Evolutionary conservation across 2,888 invertebrate species (phyloP).

Genomic region (Tuta absoluta): DNA sequence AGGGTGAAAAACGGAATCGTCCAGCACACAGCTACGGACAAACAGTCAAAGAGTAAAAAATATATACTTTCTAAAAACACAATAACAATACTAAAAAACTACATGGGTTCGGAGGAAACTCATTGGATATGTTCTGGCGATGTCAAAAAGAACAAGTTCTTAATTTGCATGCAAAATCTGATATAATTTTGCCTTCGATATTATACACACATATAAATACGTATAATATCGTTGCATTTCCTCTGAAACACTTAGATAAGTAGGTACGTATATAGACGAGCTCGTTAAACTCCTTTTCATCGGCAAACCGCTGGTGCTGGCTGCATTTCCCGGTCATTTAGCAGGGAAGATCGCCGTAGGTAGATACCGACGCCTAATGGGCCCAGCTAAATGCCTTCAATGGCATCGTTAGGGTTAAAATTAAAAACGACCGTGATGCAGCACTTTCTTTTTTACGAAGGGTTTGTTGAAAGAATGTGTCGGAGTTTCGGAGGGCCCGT

Average conservation of each 20-base stretch:
- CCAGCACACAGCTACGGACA: too few relatives aligned
- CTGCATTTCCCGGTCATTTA: constrained; percentile 61
- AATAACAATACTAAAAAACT: too few relatives aligned
- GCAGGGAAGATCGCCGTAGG: constrained; percentile 59
- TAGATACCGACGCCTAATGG: constrained; percentile 73
- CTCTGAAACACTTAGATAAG: background rate
- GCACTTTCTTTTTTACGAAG: constrained; percentile 77
- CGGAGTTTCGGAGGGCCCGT: constrained; percentile 71
- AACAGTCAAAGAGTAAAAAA: background rate
- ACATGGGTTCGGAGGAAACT: too few relatives aligned
- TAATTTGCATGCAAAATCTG: too few relatives aligned
- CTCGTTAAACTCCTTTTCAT: constrained; percentile 15
- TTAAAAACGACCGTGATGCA: constrained; percentile 78
- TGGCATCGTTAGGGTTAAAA: constrained; percentile 77
- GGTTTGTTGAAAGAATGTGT: constrained; percentile 77
- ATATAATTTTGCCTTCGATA: too few relatives aligned
- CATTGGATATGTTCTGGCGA: too few relatives aligned
- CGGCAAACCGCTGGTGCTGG: background rate
- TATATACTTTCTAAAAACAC: too few relatives aligned
- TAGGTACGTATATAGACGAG: background rate
- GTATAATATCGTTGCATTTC: background rate
- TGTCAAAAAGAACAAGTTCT: too few relatives aligned
- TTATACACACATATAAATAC: too few relatives aligned
- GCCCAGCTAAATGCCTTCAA: constrained; percentile 70
- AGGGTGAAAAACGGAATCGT: constrained; percentile 5